Conservation (phyloP, 2,888 invertebrate species). For the Megalurothrips usitatus region DNA sequence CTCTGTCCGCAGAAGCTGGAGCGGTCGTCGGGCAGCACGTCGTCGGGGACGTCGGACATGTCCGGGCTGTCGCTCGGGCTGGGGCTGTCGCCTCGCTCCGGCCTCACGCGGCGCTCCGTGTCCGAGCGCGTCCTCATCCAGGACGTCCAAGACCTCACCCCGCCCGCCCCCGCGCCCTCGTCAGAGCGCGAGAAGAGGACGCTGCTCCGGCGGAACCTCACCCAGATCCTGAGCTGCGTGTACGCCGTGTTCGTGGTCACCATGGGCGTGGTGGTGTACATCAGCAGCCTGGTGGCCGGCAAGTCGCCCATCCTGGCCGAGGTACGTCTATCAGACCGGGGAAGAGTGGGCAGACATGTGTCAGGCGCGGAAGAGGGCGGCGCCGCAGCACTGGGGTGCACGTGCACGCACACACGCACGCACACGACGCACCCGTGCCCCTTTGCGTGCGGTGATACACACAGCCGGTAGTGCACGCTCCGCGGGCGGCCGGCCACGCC, state of each 20-base stretch:
- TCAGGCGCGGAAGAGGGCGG: too few species aligned
- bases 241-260: slow-evolving; percentile 66
- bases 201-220: slow-evolving; percentile 50
- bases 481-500: too few species aligned
- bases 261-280: slow-evolving; percentile 60
- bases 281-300: slow-evolving; percentile 55
- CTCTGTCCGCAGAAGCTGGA: slow-evolving; percentile 12
- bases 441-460: too few species aligned
- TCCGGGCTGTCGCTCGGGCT: background rate
- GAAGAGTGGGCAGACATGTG: too few species aligned
- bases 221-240: slow-evolving; percentile 59
- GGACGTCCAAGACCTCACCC: background rate
- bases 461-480: too few species aligned
- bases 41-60: slow-evolving; percentile 8
- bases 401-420: too few species aligned
- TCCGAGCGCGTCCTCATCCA: slow-evolving; percentile 16
- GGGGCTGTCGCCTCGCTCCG: slow-evolving; percentile 11
- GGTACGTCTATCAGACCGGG: slow-evolving; percentile 51
- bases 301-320: slow-evolving; percentile 50
- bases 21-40: slow-evolving; percentile 19
- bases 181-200: background rate
- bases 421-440: too few species aligned
- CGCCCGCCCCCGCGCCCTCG: background rate
- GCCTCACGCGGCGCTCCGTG: slow-evolving; percentile 2
- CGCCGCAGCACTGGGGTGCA: too few species aligned